Evolutionary conservation across 2,888 invertebrate species (phyloP).

Genomic region (Bimastos eiseni): DNA sequence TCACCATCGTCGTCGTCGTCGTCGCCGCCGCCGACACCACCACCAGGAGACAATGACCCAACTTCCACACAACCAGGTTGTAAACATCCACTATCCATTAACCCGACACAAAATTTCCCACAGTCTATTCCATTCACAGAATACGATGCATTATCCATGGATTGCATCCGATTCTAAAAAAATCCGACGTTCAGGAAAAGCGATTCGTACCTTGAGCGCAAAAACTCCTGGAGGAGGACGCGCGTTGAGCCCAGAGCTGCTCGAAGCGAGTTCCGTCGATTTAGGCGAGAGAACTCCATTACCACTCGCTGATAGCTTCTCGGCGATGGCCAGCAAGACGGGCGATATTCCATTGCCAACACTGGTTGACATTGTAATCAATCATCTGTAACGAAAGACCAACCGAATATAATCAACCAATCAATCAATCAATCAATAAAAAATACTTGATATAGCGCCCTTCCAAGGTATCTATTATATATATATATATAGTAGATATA

Average conservation of each 20-base stretch:
- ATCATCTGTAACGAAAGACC: neutral
- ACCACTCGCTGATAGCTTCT: slow-evolving; percentile 47
- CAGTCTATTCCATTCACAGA: neutral
- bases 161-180: neutral
- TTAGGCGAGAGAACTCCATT: neutral
- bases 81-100: no score
- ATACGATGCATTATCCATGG: neutral
- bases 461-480: no score
- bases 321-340: slow-evolving; percentile 58
- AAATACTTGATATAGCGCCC: no score
- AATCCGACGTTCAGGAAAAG: neutral
- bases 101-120: no score
- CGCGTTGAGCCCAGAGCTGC: neutral
- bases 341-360: slow-evolving; percentile 59
- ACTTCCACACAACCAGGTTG: no score
- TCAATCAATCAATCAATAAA: no score
- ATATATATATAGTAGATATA: no score
- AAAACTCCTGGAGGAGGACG: neutral
- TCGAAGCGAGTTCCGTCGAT: slow-evolving; percentile 18
- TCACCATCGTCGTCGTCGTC: no score
- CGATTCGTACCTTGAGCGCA: slow-evolving; percentile 15
- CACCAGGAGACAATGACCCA: no score
- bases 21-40: no score
- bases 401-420: neutral
- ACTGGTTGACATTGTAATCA: slow-evolving; percentile 34